These are phyloP conservation scores for Poecilia latipinna DNA, from an alignment of 2,113 vertebrate genomes.

Conservation along the genomic window DNA sequence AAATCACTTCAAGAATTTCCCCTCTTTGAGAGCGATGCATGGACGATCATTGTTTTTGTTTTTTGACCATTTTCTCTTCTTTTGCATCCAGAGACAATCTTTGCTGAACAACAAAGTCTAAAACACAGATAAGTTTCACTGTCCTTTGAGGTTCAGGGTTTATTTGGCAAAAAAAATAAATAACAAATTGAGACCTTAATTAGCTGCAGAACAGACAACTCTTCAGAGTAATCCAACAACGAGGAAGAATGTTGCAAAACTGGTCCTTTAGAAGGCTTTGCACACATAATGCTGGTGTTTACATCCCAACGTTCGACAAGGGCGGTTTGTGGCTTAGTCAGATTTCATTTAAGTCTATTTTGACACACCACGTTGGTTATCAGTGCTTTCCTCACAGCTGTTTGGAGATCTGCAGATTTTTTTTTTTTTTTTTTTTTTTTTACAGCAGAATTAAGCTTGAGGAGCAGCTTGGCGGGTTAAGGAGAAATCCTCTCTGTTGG, in stretches of 20 bases:
- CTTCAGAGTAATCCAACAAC: conserved; percentile 15
- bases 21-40: conserved; percentile 18
- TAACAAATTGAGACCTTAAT: conserved; percentile 14
- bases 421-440: conserved; percentile 8
- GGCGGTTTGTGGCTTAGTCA: conserved; percentile 17
- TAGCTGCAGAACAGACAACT: conserved; percentile 17
- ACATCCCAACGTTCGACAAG: conserved; percentile 23
- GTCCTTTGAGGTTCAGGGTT: conserved; percentile 9
- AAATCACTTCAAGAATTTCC: conserved; percentile 18
- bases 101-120: not conserved
- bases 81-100: conserved; percentile 35
- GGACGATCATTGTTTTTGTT: not conserved
- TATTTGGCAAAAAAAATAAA: conserved; percentile 58
- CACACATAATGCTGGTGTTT: conserved; percentile 14
- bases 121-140: conserved; percentile 15
- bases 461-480: not conserved
- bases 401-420: conserved; percentile 28
- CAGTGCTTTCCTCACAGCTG: conserved; percentile 17
- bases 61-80: conserved; percentile 9
- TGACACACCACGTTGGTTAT: conserved; percentile 2
- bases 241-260: conserved; percentile 15
- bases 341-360: conserved; percentile 25
- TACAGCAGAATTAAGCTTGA: not conserved
- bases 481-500: conserved; percentile 35
- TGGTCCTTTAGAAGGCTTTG: conserved; percentile 25